Base-by-base conservation (phyloP, 1,140 invertebrate species). In the Scaptomyza montana region DNA sequence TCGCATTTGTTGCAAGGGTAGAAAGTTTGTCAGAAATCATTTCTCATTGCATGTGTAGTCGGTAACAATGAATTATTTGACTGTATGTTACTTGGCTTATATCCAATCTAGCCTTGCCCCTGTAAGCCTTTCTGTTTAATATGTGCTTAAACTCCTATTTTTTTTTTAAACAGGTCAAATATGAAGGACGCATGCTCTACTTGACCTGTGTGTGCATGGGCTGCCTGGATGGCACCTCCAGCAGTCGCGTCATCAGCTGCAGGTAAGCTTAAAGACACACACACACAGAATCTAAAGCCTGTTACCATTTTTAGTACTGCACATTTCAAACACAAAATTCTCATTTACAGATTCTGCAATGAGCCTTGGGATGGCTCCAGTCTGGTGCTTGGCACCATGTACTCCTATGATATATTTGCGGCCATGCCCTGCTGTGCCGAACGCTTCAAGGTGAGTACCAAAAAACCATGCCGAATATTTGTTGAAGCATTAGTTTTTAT, bases 371-470 rank as follows among this genome's bases (percentile, higher is more conserved):
- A 98, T 92, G 98, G 98, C 13, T 97, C 96, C 6, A 96, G 96
- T 39, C 94, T 99, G 47, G 97, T 99, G 39, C 93, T 99, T 13
- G 98, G 98, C 50, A 98, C 98, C 56, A 98, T 99, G 97, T 99
- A 99, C 92, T 97, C 97, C 49, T 99, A 98, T 89, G 98, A 99
- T 92, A 97, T 99, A 71, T 99, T 99, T 92, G 98, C 98, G 90
- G 98, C 98, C 50, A 97, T 96, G 93, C 97, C 98, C 12, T 99
- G 98, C 92, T 99, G 98, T 93, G 94, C 96, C 90, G 97, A 98
- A 85, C 94, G 98, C 82, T 94, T 99, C 61, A 97, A 97, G 95
- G 97, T 98, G 9, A 63, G 65, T 51, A n/a, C 12, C 5, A 30
- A 13, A 43, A 43, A n/a, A 0, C 39, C n/a, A 43, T 43, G 12